Evolutionary conservation across 2,888 invertebrate genomes (phyloP).

Genomic region (Rhagonycha lutea): DNA sequence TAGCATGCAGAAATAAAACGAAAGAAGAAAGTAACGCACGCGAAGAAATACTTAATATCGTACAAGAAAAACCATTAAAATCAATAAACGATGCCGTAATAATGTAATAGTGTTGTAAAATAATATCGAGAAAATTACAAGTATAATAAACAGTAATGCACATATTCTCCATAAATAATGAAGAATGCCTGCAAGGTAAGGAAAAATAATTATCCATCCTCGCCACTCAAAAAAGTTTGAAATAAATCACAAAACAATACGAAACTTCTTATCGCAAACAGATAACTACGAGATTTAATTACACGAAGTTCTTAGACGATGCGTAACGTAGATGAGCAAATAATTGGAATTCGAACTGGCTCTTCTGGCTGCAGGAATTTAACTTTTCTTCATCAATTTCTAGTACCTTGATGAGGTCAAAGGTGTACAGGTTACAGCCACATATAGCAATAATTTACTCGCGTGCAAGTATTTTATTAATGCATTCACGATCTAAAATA

Average conservation of each 20-base stretch:
- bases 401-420: conserved; percentile 11
- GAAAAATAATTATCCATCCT: background rate
- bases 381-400: background rate
- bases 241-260: background rate
- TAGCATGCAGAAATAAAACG: background rate
- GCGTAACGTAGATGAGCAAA: background rate
- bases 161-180: background rate
- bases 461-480: conserved; percentile 10
- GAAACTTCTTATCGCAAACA: background rate
- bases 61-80: background rate
- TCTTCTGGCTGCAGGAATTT: background rate
- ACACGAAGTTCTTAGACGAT: background rate
- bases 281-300: background rate
- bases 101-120: background rate
- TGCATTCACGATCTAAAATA: background rate
- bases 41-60: background rate
- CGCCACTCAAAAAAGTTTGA: background rate
- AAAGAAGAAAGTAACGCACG: background rate
- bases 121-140: conserved; percentile 9
- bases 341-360: background rate
- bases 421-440: conserved; percentile 20
- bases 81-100: background rate
- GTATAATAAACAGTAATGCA: conserved; percentile 13
- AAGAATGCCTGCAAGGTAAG: background rate
- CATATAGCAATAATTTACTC: conserved; percentile 25